Percentiles rank a stretch among this genome's conserved stretches.
phyloP scores from a whole-genome alignment of 2,888 invertebrate genomes.

The Apodemia duryi region DNA sequence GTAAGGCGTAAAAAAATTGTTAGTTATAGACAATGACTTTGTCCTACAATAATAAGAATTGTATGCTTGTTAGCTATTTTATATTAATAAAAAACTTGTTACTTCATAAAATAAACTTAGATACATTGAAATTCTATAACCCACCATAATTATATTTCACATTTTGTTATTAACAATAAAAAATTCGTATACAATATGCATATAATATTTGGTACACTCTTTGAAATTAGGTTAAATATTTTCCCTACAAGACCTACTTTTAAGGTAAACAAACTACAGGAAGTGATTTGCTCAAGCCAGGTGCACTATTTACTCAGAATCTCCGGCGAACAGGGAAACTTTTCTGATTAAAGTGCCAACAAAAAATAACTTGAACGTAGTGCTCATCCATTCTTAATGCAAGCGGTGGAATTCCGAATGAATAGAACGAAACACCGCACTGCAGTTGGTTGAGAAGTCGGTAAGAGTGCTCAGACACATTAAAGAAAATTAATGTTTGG shows the following conservation, averaged over 20 bases:
- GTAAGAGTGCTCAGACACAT: conserved; percentile 77
- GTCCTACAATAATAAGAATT: too few species aligned
- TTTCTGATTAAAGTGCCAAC: conserved; percentile 67
- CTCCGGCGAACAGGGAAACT: conserved; percentile 46
- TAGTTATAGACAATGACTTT: too few species aligned
- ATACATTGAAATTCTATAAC: too few species aligned
- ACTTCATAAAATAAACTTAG: too few species aligned
- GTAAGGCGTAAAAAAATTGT: too few species aligned
- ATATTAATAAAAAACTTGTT: too few species aligned
- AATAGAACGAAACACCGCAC: conserved; percentile 76
- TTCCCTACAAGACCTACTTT: conserved; percentile 36
- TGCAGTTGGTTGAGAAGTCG: conserved; percentile 63
- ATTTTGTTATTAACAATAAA: too few species aligned
- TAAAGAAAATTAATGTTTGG: conserved; percentile 79
- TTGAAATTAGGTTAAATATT: conserved; percentile 20
- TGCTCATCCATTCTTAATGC: conserved; percentile 71
- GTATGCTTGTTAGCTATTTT: too few species aligned
- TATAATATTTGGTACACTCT: not conserved
- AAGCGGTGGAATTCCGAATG: conserved; percentile 63
- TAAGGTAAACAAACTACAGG: conserved; percentile 43
- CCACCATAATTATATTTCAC: too few species aligned
- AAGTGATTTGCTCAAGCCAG: conserved; percentile 38
- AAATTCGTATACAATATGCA: too few species aligned
- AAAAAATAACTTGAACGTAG: conserved; percentile 57
- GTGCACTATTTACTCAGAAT: conserved; percentile 50